Percentiles rank a stretch among this genome's conserved stretches.
These are phyloP conservation scores for Bothrops jararaca DNA, from an alignment of 2,113 vertebrate genomes.

Conservation along the genomic window DNA sequence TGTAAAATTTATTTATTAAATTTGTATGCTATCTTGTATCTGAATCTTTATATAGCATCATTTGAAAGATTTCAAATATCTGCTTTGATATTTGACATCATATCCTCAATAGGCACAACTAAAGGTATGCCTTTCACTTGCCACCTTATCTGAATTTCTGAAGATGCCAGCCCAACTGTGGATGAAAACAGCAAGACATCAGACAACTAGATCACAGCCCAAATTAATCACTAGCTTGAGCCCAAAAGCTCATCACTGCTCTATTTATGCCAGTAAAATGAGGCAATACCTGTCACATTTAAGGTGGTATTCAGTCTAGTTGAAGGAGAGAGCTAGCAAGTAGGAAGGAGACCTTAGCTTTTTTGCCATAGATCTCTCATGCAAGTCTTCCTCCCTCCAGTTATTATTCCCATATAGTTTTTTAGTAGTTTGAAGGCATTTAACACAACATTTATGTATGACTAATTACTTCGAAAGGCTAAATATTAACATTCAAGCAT, in stretches of 20 bases:
- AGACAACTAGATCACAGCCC: not conserved
- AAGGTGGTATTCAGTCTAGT: not conserved
- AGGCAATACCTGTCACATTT: not conserved
- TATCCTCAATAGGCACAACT: not conserved
- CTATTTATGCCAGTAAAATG: not conserved
- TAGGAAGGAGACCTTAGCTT: not conserved
- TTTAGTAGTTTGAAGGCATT: conserved; percentile 1
- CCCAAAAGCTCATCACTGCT: not conserved
- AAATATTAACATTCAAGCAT: conserved; percentile 46
- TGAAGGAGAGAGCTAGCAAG: not conserved
- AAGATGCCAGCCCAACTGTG: not conserved
- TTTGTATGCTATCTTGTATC: not conserved
- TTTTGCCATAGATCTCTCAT: not conserved
- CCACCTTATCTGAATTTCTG: not conserved
- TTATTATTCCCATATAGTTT: not conserved
- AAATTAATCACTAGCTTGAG: not conserved
- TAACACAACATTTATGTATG: conserved; percentile 51
- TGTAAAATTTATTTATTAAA: not conserved
- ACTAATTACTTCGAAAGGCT: conserved; percentile 63
- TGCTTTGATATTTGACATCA: not conserved
- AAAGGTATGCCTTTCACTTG: not conserved
- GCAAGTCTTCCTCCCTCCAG: too few relatives aligned
- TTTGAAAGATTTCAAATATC: not conserved
- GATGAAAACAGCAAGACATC: not conserved
- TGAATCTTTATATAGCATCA: not conserved